phyloP scores from a whole-genome alignment of 1,140 invertebrate species.

The Lordiphosa mommai region DNA sequence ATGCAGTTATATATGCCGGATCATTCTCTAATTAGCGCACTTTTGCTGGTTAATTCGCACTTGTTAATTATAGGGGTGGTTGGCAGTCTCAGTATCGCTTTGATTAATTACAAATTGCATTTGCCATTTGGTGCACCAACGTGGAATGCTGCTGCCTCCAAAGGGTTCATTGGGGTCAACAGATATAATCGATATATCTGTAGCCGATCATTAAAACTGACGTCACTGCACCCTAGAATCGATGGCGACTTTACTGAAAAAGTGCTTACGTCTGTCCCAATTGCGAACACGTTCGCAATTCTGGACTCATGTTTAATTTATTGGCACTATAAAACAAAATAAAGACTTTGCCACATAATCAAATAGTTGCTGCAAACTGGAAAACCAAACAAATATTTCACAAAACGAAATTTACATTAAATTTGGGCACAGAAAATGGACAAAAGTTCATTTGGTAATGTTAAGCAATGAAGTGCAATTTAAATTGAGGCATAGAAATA shows the following conservation, averaged over 20 bases:
- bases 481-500: conserved; percentile 27
- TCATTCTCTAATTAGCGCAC: conserved; percentile 28
- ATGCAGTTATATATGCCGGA: not conserved
- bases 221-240: conserved; percentile 23
- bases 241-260: not conserved
- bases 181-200: conserved; percentile 17
- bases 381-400: conserved; percentile 21
- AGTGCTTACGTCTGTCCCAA: conserved; percentile 7
- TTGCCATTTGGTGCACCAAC: not conserved
- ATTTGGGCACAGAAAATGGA: conserved; percentile 33
- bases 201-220: conserved; percentile 6
- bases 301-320: conserved; percentile 37
- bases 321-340: conserved; percentile 7
- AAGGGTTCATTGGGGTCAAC: conserved; percentile 23
- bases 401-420: conserved; percentile 17
- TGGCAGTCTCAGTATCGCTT: conserved; percentile 10
- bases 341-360: conserved; percentile 30
- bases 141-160: conserved; percentile 8
- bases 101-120: conserved; percentile 36
- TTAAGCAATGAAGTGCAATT: conserved; percentile 42
- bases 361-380: conserved; percentile 8
- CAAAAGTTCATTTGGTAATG: conserved; percentile 39
- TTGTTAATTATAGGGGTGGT: conserved; percentile 25
- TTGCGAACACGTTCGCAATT: conserved; percentile 12
- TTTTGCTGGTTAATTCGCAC: conserved; percentile 40